phyloP scores from a whole-genome alignment of 2,888 invertebrate genomes.

The Drosophila imparisetae region DNA sequence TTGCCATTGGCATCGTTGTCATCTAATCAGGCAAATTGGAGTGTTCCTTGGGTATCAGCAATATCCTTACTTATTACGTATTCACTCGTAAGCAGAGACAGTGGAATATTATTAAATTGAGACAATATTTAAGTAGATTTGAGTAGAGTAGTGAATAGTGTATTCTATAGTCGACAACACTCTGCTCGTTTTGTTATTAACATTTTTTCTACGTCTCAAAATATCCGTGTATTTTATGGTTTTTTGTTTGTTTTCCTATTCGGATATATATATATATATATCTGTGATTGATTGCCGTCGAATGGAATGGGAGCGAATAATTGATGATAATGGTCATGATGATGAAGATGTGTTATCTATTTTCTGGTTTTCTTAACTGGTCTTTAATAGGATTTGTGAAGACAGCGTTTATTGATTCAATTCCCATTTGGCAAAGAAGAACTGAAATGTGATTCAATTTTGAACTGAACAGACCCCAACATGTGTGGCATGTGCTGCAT shows the following conservation, averaged over 20 bases:
- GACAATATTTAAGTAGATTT: not conserved
- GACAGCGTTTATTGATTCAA: constrained; percentile 18
- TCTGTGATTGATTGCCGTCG: constrained; percentile 28
- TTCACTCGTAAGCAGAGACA: not conserved
- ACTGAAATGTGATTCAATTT: constrained; percentile 47
- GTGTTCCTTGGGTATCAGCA: not conserved
- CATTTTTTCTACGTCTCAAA: not conserved
- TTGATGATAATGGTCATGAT: constrained; percentile 10
- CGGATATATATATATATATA: not conserved
- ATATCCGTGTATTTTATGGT: too few relatives aligned
- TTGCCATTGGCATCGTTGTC: constrained; percentile 3
- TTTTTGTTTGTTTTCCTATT: not conserved
- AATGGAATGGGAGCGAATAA: not conserved
- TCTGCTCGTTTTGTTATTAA: not conserved
- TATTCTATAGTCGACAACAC: not conserved
- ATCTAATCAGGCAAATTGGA: constrained; percentile 12
- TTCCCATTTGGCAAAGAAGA: not conserved
- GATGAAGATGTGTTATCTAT: constrained; percentile 5
- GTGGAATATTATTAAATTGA: not conserved
- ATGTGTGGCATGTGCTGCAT: not conserved
- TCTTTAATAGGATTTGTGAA: constrained; percentile 16
- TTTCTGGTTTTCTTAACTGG: constrained; percentile 14
- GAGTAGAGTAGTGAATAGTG: not conserved
- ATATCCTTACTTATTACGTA: not conserved
- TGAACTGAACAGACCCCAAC: not conserved